Evolutionary conservation across 2,888 invertebrate genomes (phyloP).

Genomic region (Lithosia quadra): DNA sequence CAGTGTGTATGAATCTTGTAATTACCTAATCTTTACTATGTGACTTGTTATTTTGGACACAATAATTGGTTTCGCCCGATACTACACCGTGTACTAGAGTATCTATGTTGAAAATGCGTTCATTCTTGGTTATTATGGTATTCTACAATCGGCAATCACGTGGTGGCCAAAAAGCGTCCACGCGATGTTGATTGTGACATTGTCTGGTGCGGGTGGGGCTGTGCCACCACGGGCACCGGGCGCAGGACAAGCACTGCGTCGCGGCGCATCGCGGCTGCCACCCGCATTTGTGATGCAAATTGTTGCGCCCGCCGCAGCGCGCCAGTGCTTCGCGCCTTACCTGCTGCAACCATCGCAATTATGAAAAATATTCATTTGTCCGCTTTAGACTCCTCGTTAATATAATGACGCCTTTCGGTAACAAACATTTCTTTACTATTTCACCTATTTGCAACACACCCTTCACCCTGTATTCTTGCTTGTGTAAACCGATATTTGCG

Average conservation of each 20-base stretch:
- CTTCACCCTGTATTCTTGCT: constrained; percentile 50
- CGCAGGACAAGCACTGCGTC: constrained; percentile 57
- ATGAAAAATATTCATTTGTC: constrained; percentile 84
- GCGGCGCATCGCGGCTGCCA: constrained; percentile 72
- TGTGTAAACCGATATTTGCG: constrained; percentile 66
- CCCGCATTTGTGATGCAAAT: constrained; percentile 80
- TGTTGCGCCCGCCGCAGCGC: constrained; percentile 74
- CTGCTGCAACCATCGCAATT: constrained; percentile 78
- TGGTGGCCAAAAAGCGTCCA: constrained; percentile 83
- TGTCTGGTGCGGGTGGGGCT: constrained; percentile 73
- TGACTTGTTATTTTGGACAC: background rate
- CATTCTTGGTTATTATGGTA: constrained; percentile 71
- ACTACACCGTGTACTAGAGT: constrained; percentile 24
- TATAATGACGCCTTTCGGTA: constrained; percentile 64
- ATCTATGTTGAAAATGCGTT: constrained; percentile 49
- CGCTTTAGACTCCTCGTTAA: constrained; percentile 69
- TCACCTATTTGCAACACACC: constrained; percentile 28
- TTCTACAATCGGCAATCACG: constrained; percentile 84
- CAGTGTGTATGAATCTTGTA: no score
- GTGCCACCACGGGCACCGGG: constrained; percentile 55
- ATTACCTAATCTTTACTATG: background rate
- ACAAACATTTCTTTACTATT: constrained; percentile 38
- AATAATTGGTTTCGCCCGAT: constrained; percentile 12
- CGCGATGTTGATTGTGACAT: constrained; percentile 86
- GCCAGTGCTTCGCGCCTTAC: constrained; percentile 78